Percentiles rank a stretch among this genome's conserved stretches.
Evolutionary conservation across 2,113 vertebrate species (phyloP).

Genomic region (Catharus bicknelli): DNA sequence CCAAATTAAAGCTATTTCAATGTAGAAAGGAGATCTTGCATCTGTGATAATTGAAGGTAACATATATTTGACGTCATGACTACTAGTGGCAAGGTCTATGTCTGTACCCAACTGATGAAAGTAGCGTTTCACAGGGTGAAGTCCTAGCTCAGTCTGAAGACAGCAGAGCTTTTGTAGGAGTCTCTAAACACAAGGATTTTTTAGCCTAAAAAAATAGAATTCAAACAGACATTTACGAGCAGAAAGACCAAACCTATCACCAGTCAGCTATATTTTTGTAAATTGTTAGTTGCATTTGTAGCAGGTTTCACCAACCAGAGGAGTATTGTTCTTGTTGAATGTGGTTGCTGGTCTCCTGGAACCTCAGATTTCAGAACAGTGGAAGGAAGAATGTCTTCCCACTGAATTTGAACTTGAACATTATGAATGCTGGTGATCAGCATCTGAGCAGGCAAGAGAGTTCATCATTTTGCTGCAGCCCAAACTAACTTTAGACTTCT

Average conservation of each 20-base stretch:
- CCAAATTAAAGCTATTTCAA: neutral
- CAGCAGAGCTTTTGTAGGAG: neutral
- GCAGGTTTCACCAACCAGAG: neutral
- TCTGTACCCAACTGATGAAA: neutral
- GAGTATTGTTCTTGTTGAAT: neutral
- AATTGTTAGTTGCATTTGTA: neutral
- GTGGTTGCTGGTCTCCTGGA: neutral
- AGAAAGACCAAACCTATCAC: neutral
- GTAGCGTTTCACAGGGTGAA: neutral
- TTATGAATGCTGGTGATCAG: neutral
- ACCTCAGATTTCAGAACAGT: neutral
- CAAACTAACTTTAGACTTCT: neutral
- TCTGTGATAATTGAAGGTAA: neutral
- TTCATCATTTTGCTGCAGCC: neutral
- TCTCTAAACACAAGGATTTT: neutral
- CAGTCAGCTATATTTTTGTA: neutral
- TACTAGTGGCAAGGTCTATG: neutral
- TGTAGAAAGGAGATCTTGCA: neutral
- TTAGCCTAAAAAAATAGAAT: neutral
- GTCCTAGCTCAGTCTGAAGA: neutral
- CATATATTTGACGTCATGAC: neutral
- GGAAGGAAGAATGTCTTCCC: neutral
- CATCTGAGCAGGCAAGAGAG: neutral
- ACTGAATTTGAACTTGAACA: neutral
- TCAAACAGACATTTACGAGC: rapidly evolving